Base-by-base conservation (phyloP, 2,113 vertebrate species). In the Eira barbara region DNA sequence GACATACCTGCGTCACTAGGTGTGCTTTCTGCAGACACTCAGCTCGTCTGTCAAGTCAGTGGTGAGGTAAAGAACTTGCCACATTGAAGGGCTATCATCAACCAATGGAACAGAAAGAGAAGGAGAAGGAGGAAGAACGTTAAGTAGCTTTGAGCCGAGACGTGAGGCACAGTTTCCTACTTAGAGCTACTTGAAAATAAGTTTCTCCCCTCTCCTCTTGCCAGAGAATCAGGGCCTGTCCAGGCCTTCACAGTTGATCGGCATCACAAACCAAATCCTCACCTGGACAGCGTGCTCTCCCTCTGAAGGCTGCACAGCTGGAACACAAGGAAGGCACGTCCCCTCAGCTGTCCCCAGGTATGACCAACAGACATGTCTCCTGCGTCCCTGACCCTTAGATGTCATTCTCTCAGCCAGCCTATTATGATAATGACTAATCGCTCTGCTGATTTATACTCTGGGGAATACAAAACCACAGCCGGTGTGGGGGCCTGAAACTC, bases 71-170 rank as follows among this genome's bases (percentile, higher is more conserved):
- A 94, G 27, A 47, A 63, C 45, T 65, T 73, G 59, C 39, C 95
- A 47, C 23, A 21, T 78, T 93, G 89, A 95, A 97, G 96, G 61
- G 47, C 88, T 94, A 74, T 88, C 69, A 42, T 97, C 92, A 95
- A 81, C 96, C 91, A 93, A 14, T 23, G 89, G 95, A 97, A 93
- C 91, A 25, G 81, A 91, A 89, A 80, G 49, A 65, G 27, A 13
- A 79, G 78, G 29, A 71, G 36, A 13, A 63, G 4, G 9, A 76
- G 36, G 45, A 25, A 85, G 29, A 59, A 69, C 71, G 65, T 57
- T 36, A 67, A 55, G 49, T 9, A 25, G n/a, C 14, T 89, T 86
- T 71, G 49, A 63, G 79, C 47, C 67, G 59, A 86, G 82, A 85
- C 49, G 25, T 71, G 36, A 59, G 42, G 71, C 25, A 45, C 49